Base-by-base conservation (phyloP, 2,888 invertebrate genomes). In the Lasioglossum villosulum region DNA sequence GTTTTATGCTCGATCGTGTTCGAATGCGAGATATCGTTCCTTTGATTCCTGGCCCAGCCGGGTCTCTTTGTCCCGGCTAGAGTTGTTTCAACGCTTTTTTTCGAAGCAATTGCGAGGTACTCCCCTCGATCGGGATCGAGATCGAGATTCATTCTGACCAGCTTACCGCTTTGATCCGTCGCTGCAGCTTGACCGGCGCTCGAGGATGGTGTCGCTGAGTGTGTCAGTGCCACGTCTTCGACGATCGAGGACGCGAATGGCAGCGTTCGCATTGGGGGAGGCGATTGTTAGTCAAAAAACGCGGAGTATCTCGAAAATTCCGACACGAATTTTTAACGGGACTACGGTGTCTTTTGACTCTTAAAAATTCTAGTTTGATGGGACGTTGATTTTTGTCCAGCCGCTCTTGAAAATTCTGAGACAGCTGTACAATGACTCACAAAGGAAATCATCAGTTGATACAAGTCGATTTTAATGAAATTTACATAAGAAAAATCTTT, bases 81-180 rank as follows among this genome's bases (percentile, higher is more conserved):
- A 59, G 68, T 56, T 78, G 70, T 82, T 84, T 34, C 52, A 39
- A 74, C 34, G 45, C 71, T 71, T 63, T 52, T 52, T 52, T 8
- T 10, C 52, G 52, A 52, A 52, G 52, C n/a, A 52, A n/a, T 52
- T 23, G 23, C 52, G 23, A 52, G 52, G n/a, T n/a, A n/a, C 30
- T 30, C 30, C 63, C 37, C 10, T 39, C 48, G n/a, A 68, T 59
- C 56, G 30, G 8, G 27, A 68, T 59, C 19, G 34, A 23, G 48
- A 16, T 30, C 39, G 56, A 19, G 70, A 39, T n/a, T 75, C 71
- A 75, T 80, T 66, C 34, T 30, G 45, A 72, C 71, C 74, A 70
- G 80, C 93, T 94, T 94, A 93, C 93, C 93, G 86, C 90, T 93
- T 88, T 93, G 91, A 86, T 93, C 93, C 76, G 93, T 88, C 78